phyloP scores from a whole-genome alignment of 2,113 vertebrate species.

The Pedetes capensis region DNA sequence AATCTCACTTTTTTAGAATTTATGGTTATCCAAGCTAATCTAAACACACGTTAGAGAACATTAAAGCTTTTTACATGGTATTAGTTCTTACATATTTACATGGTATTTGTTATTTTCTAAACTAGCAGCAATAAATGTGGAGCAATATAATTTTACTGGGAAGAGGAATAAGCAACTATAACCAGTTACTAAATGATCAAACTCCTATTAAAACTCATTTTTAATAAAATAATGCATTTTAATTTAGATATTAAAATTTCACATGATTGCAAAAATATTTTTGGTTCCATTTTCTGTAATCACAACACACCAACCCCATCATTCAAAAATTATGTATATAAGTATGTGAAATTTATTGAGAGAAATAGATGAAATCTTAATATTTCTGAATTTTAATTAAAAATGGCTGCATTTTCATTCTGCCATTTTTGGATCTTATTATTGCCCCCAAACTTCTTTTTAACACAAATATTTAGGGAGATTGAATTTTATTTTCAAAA shows the following conservation, averaged over 20 bases:
- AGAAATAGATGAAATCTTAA: not conserved
- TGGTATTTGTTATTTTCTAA: slow-evolving; percentile 84
- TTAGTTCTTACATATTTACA: too few species aligned
- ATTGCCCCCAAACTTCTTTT: not conserved
- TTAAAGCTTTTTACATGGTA: slow-evolving; percentile 74
- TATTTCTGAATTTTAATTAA: slow-evolving; percentile 40
- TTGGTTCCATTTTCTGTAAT: slow-evolving; percentile 25
- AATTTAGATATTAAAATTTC: not conserved
- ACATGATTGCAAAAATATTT: slow-evolving; percentile 26
- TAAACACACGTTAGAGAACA: slow-evolving; percentile 82
- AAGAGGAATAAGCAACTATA: not conserved
- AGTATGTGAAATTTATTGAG: not conserved
- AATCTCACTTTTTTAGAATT: slow-evolving; percentile 74
- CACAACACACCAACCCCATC: not conserved
- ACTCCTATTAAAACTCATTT: slow-evolving; percentile 9
- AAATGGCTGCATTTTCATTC: slow-evolving; percentile 4
- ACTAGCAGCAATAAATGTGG: slow-evolving; percentile 60
- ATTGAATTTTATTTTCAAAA: not conserved
- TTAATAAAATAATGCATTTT: slow-evolving; percentile 23
- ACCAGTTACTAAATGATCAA: slow-evolving; percentile 29
- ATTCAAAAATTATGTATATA: slow-evolving; percentile 43
- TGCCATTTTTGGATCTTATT: not conserved
- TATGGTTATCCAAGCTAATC: slow-evolving; percentile 79
- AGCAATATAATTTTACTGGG: not conserved
- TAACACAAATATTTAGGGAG: slow-evolving; percentile 48